phyloP scores from a whole-genome alignment of 1,140 invertebrate genomes.

The Armadillidium nasatum region DNA sequence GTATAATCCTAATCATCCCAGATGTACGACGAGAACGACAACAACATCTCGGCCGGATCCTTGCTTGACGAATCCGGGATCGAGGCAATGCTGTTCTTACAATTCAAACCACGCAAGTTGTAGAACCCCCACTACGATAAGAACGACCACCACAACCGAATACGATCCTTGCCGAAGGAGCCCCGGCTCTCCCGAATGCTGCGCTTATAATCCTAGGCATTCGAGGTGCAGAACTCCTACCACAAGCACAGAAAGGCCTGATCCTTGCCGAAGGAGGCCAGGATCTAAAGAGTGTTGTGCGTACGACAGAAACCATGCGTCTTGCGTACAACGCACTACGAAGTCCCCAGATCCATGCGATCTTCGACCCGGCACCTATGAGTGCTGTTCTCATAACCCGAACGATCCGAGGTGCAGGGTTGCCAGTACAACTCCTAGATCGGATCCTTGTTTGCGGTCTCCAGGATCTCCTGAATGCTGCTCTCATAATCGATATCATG shows the following conservation, averaged over 20 bases:
- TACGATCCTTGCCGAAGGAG: too few species aligned
- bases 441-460: conserved; percentile 19
- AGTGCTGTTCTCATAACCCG: conserved; percentile 21
- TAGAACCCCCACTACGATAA: not conserved
- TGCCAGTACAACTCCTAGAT: conserved; percentile 3
- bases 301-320: conserved; percentile 12
- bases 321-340: conserved; percentile 14
- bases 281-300: conserved; percentile 26
- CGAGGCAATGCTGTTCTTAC: conserved; percentile 24
- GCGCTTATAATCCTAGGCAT: too few species aligned
- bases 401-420: conserved; percentile 16
- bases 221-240: too few species aligned
- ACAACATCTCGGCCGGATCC: conserved; percentile 27
- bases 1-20: conserved; percentile 18
- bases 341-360: conserved; percentile 11
- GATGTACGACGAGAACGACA: not conserved
- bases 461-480: conserved; percentile 16
- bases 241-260: not conserved
- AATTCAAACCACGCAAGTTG: conserved; percentile 17
- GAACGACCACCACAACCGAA: not conserved
- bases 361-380: conserved; percentile 4
- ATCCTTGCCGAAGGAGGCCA: conserved; percentile 31
- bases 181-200: too few species aligned
- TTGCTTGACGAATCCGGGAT: not conserved
- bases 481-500: conserved; percentile 8